These are phyloP conservation scores for Mycalesis mineus DNA, from an alignment of 2,888 invertebrate genomes.

Conservation along the genomic window DNA sequence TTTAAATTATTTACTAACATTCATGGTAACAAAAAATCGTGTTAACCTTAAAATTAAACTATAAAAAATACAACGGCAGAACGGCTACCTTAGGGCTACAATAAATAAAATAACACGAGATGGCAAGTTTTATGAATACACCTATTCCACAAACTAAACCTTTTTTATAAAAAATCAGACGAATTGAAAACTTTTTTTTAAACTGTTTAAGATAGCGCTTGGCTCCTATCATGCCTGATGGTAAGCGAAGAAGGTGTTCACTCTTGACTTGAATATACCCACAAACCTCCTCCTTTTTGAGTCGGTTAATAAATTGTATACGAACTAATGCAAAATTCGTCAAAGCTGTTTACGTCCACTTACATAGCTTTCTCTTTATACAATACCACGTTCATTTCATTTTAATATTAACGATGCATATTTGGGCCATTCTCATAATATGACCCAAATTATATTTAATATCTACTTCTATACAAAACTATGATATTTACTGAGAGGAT, in stretches of 20 bases:
- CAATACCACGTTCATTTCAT: neutral
- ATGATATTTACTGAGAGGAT: too few relatives aligned
- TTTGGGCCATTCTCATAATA: neutral
- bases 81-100: constrained; percentile 47
- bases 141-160: neutral
- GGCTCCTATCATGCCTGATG: too few relatives aligned
- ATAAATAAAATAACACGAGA: constrained; percentile 53
- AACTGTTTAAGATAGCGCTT: too few relatives aligned
- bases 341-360: neutral
- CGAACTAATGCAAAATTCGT: neutral
- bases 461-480: neutral
- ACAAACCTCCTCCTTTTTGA: too few relatives aligned
- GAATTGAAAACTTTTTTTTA: too few relatives aligned
- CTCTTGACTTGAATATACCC: too few relatives aligned
- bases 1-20: constrained; percentile 32
- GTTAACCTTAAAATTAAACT: constrained; percentile 33
- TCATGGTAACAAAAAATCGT: constrained; percentile 50
- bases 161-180: too few relatives aligned
- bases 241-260: too few relatives aligned
- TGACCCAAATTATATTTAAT: neutral
- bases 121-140: constrained; percentile 36
- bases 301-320: constrained; percentile 4
- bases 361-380: neutral
- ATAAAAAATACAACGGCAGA: constrained; percentile 29
- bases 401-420: neutral